phyloP scores from a whole-genome alignment of 2,888 invertebrate genomes.

The Mystacides longicornis region DNA sequence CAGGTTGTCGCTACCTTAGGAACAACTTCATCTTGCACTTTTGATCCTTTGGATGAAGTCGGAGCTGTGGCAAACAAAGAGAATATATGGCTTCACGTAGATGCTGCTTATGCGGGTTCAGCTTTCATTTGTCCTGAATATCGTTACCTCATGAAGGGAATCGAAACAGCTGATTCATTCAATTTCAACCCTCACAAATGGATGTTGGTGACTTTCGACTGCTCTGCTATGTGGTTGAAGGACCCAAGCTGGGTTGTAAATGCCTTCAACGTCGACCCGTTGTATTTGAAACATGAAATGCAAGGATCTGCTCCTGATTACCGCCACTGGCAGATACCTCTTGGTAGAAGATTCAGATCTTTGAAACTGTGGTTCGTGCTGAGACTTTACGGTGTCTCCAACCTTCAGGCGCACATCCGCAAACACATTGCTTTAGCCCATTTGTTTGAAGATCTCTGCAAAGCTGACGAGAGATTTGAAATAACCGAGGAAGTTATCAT shows the following conservation, averaged over 20 bases:
- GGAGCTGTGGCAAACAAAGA: constrained; percentile 78
- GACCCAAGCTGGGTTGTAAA: constrained; percentile 84
- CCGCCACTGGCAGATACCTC: constrained; percentile 95
- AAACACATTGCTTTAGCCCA: constrained; percentile 81
- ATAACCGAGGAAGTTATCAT: constrained; percentile 82
- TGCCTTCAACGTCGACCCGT: constrained; percentile 95
- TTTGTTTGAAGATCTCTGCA: constrained; percentile 75
- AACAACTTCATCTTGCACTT: constrained; percentile 93
- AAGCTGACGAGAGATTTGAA: constrained; percentile 77
- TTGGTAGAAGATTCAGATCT: constrained; percentile 87
- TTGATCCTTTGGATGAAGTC: constrained; percentile 83
- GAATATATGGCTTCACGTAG: constrained; percentile 88
- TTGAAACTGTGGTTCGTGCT: constrained; percentile 95
- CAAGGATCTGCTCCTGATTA: constrained; percentile 89
- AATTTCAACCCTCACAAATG: constrained; percentile 99
- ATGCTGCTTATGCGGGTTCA: constrained; percentile 94
- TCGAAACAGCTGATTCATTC: constrained; percentile 89
- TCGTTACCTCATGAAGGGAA: constrained; percentile 79
- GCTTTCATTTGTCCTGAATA: constrained; percentile 97
- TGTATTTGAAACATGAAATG: constrained; percentile 91
- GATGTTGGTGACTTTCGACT: constrained; percentile 98
- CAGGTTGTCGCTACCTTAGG: constrained; percentile 85
- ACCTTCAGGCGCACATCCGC: constrained; percentile 79
- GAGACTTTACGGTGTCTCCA: constrained; percentile 80
- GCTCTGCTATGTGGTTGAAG: constrained; percentile 96